Base-by-base conservation (phyloP, 2,113 vertebrate genomes). In the Peromyscus maniculatus region DNA sequence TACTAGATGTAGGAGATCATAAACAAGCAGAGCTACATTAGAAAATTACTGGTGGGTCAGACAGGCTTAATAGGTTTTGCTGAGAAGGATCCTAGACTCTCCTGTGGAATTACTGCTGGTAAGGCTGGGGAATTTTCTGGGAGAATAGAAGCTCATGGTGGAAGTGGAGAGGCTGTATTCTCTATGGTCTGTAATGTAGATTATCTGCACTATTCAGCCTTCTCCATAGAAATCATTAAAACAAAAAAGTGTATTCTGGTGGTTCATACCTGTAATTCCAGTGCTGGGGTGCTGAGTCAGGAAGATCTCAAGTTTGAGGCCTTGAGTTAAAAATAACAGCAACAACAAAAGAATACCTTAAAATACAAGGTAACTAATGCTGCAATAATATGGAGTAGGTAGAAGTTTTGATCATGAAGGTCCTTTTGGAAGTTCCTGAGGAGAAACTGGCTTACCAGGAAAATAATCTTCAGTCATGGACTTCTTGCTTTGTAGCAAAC, bases 141-240 rank as follows among this genome's bases (percentile, higher is more conserved):
- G 36, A 91, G 46, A 67, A 43, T 28, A 75, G 57, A 95, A 93
- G 59, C 39, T 71, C 13, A 71, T 16, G 9, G 22, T n/a, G 39
- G 46, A 43, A 31, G 33, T 75, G 28, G n/a, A 71, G 33, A 78
- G 49, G 62, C 21, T 36, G 1, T 16, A 46, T 90, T 75, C 57
- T 96, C 11, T 77, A 19, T 19, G 7, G 9, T 72, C 55, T 39
- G 1, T 80, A 66, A 33, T 64, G 43, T 6, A 86, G 93, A 67
- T 71, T 84, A 88, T 94, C 7, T 84, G 24, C 13, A 91, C 59
- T 92, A 6, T 55, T 90, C 24, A 95, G 26, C 62, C 33, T 95
- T 17, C 55, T 89, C 82, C 74, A 59, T 93, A 96, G 31, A 86
- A 79, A 19, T n/a, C 57, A 71, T 77, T 71, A 28, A 22, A 77